Evolutionary conservation across 1,140 invertebrate genomes (phyloP), one percentile per base, ranked within the genome.

Genomic region (Papilio helenus): DNA sequence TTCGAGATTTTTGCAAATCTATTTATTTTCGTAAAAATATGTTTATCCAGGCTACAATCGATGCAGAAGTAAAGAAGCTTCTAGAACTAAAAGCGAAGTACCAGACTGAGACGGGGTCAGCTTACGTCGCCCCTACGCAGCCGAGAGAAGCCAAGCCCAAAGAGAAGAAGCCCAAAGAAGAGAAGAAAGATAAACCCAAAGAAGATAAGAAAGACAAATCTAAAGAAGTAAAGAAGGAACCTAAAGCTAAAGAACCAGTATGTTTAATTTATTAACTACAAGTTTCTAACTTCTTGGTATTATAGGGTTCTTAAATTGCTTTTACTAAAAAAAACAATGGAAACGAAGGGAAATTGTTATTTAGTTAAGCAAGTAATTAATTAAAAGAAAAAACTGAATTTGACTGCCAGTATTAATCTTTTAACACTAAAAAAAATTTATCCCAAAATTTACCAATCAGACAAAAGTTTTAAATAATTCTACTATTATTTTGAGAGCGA

Each of bases 51-150:
- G 95, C 95, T 7, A 88, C 95, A 20, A 95, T 98, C 76, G 96
- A 98, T 85, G 95, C 92, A 16, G 97, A 96, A 86, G 97, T 98
- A n/a, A 96, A 97, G 90, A 93, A 94, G 76, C 94, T 99, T 44
- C 92, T 98, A 79, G 93, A 95, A 26, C 92, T 99, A 3, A 99
- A 99, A 94, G 95, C 93, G 1, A 95, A 98, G 77, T 99, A 97
- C 89, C 98, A 98, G 94, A 94, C 95, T 68, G 86, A 96, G 29
- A 97, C 97, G 5, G 97, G 97, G 7, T 94, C 95, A 61, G 97
- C 98, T 80, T 96, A 95, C 85, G 95, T 94, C 4, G 92, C 94
- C 61, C 93, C 95, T 4, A 89, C 79, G 86, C 95, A 83, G 77
- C 79, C 79, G 42, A 90, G 88, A 80, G 87, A 92, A 18, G 85